These are phyloP conservation scores for Augochlorella aurata DNA, from an alignment of 2,888 invertebrate genomes.

Conservation along the genomic window DNA sequence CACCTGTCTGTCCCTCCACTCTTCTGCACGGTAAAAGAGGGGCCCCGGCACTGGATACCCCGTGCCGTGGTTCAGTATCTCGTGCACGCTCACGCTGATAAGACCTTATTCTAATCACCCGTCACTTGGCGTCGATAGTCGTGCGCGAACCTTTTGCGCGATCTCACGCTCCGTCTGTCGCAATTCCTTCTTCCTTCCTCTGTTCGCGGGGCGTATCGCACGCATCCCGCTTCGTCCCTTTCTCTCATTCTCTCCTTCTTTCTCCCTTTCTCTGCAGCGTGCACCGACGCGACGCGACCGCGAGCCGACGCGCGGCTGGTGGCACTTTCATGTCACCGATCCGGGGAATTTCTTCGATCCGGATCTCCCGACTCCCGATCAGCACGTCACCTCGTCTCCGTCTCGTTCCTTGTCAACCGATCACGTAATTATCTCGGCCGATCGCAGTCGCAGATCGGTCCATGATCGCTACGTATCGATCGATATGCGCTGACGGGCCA, in stretches of 20 bases:
- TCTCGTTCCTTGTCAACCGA: not conserved
- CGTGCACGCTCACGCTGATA: constrained; percentile 78
- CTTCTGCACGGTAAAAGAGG: constrained; percentile 70
- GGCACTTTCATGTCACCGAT: constrained; percentile 33
- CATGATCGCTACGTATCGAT: constrained; percentile 1
- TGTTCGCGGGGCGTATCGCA: constrained; percentile 1
- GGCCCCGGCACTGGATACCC: constrained; percentile 69
- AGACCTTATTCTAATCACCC: constrained; percentile 75
- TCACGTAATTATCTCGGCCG: constrained; percentile 32
- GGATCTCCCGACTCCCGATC: constrained; percentile 22
- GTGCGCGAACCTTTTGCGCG: constrained; percentile 44
- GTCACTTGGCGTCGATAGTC: constrained; percentile 53
- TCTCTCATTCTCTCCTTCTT: not conserved
- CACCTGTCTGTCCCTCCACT: constrained; percentile 77
- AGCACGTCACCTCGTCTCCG: constrained; percentile 12
- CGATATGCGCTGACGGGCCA: not conserved
- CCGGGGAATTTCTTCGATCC: constrained; percentile 25
- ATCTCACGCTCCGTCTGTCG: constrained; percentile 33
- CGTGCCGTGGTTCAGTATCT: constrained; percentile 76
- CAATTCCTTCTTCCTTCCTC: constrained; percentile 21
- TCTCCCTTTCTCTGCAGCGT: constrained; percentile 20
- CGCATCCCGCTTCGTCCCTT: not conserved
- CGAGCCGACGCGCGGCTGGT: constrained; percentile 27
- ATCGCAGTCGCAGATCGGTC: constrained; percentile 9
- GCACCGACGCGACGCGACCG: not conserved